Base-by-base conservation (phyloP, 2,888 invertebrate species). In the Brenthis hecate region DNA sequence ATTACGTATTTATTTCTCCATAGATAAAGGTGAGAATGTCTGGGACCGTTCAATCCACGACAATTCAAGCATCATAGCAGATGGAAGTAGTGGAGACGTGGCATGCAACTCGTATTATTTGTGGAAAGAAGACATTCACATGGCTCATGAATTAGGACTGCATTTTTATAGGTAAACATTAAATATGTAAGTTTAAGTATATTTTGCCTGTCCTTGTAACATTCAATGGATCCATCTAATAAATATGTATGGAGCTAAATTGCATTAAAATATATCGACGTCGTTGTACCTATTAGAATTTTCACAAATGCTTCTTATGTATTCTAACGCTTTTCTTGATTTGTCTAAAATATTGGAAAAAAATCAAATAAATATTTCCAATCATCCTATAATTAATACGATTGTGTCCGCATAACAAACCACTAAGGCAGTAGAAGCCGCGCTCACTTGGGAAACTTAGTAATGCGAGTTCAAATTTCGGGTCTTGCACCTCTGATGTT, bases 41-140 rank as follows among this genome's bases (percentile, higher is more conserved):
- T 94, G 93, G 93, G 94, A 94, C 74, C 72, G 75, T 43, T 83
- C 81, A 71, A 79, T 78, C 0, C 85, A 85, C 67, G 55, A 65
- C 11, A 19, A 74, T 5, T 73, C 78, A 2, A 69, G 68, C 0
- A 8, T 56, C 3, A 69, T 75, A 8, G 13, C n/a, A 0, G 74
- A 76, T 51, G n/a, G 56, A 6, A 66, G 28, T 3, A 74, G 65
- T 4, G 76, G 73, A 0, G 76, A 95, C 73, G 81, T 94, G 0
- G 94, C 95, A 0, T 94, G 94, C 75, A 94, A 96, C 81, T 94
- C 95, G 8, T 96, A 95, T 80, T 91, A 95, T 76, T 88, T 87
- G 32, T 95, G 94, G 85, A 83, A 88, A 76, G 88, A 93, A 62
- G 96, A 96, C 77, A 89, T 95, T 3, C 79, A 92, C 66, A 86